Evolutionary conservation across 2,113 vertebrate genomes (phyloP), one percentile per base, ranked within the genome.

Genomic region (Dipodomys merriami): DNA sequence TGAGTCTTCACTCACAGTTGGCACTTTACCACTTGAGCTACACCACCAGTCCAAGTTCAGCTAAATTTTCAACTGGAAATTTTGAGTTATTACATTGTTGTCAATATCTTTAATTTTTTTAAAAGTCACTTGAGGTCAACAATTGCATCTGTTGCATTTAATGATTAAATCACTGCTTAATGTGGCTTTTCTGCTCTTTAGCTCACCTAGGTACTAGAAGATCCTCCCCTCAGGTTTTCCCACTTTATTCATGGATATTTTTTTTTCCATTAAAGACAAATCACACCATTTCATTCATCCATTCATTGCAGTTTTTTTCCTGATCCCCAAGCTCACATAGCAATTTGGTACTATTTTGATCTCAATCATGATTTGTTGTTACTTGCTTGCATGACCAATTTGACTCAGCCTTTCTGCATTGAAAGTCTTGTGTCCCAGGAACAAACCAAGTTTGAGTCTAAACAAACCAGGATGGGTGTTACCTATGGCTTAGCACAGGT

Each of bases 261-360:
- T 57, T n/a, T 7, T 73, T 96, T 90, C 86, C 39, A 77, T 57
- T 74, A 67, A 74, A 92, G 88, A 83, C 4, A 88, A 77, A 88
- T 44, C 15, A 57, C 7, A 62, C 30, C 7, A 72, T 49, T 77
- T 49, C 19, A 92, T 69, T 83, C 20, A 62, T 64, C 90, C 62
- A 72, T 68, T 67, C 30, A 65, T 84, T 83, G 9, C 5, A 73
- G 6, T 12, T 13, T 57, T 57, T 27, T 91, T 86, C 8, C 27
- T 22, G 27, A 33, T 18, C 22, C 53, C 30, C 2, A 74, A 27
- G 30, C 30, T 80, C 49, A 49, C 15, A 35, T 8, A 90, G 53
- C 15, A 30, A 53, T 88, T 73, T 82, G 23, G 49, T 83, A n/a
- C 20, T 94, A 80, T 83, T 71, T 76, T 94, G 6, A 9, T 83